Evolutionary conservation across 2,113 vertebrate species (phyloP).

Genomic region (Tragelaphus imberbis): DNA sequence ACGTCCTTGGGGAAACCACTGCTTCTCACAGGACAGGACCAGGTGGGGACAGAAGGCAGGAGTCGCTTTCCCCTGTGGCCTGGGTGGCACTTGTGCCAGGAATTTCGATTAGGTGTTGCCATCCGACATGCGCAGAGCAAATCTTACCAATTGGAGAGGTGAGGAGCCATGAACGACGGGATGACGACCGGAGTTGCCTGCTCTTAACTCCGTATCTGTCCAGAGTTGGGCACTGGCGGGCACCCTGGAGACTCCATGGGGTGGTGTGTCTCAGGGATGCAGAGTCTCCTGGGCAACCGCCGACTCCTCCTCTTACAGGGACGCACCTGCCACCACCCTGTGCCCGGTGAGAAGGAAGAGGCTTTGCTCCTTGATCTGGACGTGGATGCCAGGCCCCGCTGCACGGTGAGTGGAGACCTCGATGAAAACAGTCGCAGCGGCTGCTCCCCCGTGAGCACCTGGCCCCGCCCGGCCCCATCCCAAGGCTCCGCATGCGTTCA

Average conservation of each 20-base stretch:
- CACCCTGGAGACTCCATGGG: rapidly evolving
- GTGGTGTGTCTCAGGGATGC: not conserved
- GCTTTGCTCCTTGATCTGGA: not conserved
- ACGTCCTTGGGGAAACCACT: not conserved
- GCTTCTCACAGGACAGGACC: not conserved
- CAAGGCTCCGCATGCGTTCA: rapidly evolving
- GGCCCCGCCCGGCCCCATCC: too few species aligned
- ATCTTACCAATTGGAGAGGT: not conserved
- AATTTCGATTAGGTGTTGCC: not conserved
- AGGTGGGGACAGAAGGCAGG: not conserved
- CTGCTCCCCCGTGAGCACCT: not conserved
- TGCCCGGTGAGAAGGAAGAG: rapidly evolving
- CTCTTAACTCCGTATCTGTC: not conserved
- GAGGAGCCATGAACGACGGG: not conserved
- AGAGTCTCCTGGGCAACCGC: not conserved
- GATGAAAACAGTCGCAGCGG: not conserved
- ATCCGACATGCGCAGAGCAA: not conserved
- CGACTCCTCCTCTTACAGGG: not conserved
- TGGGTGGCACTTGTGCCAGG: rapidly evolving
- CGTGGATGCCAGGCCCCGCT: not conserved
- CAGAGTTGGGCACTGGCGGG: too few species aligned
- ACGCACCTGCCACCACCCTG: rapidly evolving
- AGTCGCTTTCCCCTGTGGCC: not conserved
- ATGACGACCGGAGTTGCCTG: too few species aligned
- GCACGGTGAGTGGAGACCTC: not conserved